Conservation (phyloP, 2,888 invertebrate species). For the Cephus rjabovi region DNA sequence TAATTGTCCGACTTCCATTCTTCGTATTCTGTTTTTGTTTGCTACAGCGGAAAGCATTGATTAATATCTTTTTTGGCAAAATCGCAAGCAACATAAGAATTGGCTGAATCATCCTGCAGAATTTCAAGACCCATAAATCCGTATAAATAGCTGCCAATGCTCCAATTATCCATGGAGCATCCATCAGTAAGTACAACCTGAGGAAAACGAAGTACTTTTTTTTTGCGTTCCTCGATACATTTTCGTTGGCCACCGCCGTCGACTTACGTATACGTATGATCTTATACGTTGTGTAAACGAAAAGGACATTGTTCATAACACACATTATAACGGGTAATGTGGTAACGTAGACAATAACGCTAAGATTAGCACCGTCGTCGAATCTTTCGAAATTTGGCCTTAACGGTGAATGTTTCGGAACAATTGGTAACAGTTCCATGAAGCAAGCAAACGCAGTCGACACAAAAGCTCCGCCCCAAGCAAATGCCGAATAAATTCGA, state of each 20-base stretch:
- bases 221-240: constrained; percentile 34
- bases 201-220: constrained; percentile 46
- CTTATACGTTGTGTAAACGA: constrained; percentile 46
- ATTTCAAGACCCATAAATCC: constrained; percentile 53
- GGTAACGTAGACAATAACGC: constrained; percentile 27
- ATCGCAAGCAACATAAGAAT: constrained; percentile 49
- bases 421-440: constrained; percentile 43
- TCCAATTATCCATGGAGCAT: constrained; percentile 49
- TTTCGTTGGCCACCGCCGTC: constrained; percentile 32
- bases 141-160: constrained; percentile 47
- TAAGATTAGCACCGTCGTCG: constrained; percentile 18
- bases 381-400: constrained; percentile 47
- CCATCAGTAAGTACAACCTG: constrained; percentile 50
- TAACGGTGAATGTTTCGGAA: constrained; percentile 40
- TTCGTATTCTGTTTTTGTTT: background rate
- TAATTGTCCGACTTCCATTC: background rate
- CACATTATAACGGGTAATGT: constrained; percentile 38
- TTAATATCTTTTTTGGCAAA: constrained; percentile 40
- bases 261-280: constrained; percentile 42
- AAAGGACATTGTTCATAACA: constrained; percentile 38
- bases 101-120: constrained; percentile 50
- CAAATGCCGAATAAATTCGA: constrained; percentile 34
- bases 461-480: constrained; percentile 36
- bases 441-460: constrained; percentile 40
- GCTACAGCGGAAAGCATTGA: constrained; percentile 15